These are phyloP conservation scores for Cheumatopsyche charites DNA, from an alignment of 1,140 invertebrate species.

Conservation along the genomic window DNA sequence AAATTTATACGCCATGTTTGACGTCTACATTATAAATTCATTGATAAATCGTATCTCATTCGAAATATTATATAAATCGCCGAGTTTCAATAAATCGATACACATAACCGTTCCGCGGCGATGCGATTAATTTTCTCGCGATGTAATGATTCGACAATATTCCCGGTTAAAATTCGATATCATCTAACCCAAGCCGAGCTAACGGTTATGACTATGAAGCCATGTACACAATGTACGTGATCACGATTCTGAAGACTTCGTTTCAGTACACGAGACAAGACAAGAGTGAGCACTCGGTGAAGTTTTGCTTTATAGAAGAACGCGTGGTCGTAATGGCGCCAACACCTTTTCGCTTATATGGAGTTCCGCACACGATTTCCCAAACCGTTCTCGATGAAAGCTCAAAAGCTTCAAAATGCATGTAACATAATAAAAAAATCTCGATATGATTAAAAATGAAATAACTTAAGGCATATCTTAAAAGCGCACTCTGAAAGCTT, in stretches of 20 bases:
- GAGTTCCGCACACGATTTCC: conserved; percentile 38
- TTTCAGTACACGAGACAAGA: too few relatives aligned
- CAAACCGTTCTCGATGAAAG: conserved; percentile 3
- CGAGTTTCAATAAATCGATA: too few relatives aligned
- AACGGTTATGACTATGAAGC: too few relatives aligned
- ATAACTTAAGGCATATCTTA: too few relatives aligned
- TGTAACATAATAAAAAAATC: not conserved
- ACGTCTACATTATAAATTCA: too few relatives aligned
- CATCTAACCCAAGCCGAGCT: too few relatives aligned
- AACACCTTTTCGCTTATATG: conserved; percentile 40
- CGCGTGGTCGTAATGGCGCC: conserved; percentile 46
- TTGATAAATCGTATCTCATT: not conserved
- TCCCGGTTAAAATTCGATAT: not conserved
- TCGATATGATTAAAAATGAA: too few relatives aligned
- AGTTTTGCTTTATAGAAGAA: conserved; percentile 7
- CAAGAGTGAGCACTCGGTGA: too few relatives aligned
- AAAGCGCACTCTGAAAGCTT: too few relatives aligned
- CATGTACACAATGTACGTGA: too few relatives aligned
- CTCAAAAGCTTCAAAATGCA: not conserved
- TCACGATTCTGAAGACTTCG: too few relatives aligned
- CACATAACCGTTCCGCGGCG: not conserved
- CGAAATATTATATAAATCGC: not conserved
- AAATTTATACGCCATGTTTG: too few relatives aligned
- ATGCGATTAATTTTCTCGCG: not conserved
- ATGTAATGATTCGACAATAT: conserved; percentile 1